Base-by-base conservation (phyloP, 2,888 invertebrate species). In the Celastrina argiolus region DNA sequence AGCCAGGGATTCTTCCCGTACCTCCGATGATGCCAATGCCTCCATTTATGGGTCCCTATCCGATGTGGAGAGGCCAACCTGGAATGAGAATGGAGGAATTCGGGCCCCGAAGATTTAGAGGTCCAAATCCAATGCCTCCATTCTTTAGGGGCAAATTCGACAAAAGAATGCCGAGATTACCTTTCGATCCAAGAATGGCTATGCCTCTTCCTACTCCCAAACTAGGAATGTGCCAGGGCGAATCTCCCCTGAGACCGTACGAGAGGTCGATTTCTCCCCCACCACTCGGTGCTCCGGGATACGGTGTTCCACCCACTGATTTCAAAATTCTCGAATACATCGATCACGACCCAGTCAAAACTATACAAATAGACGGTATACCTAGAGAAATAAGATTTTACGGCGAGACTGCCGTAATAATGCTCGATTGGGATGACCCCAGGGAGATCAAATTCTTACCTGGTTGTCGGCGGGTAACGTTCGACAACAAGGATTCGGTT, bases 341-440 rank as follows among this genome's bases (percentile, higher is more conserved):
- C 12, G 88, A 90, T 51, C 85, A 84, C 66, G 96, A 96, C 77
- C 93, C 95, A 0, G 94, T 95, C 73, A 95, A 95, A 74, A 94
- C 95, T 5, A 96, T 97, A 41, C 94, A 94, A 68, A 97, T 98
- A 58, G 97, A 97, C 79, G 95, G 95, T 0, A 87, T 94, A 18
- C 94, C 95, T 0, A 92, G 96, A 72, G 97, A 97, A 79, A 96
- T 97, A 59, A 90, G 97, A 22, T 97, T 96, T 76, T 97, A 98
- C 77, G 97, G 96, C 22, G 95, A 96, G 69, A 95, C 94, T 1
- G 97, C 96, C 0, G 93, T 98, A 36, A 95, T 97, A 1, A 95
- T 98, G 79, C 93, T 97, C 88, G 95, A 95, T 67, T 95, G 96
- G 93, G 95, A 96, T 74, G 97, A 97, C 80, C 97, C 97, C 0